These are phyloP conservation scores for Trichechus manatus DNA, from an alignment of 2,113 vertebrate species.

Conservation along the genomic window DNA sequence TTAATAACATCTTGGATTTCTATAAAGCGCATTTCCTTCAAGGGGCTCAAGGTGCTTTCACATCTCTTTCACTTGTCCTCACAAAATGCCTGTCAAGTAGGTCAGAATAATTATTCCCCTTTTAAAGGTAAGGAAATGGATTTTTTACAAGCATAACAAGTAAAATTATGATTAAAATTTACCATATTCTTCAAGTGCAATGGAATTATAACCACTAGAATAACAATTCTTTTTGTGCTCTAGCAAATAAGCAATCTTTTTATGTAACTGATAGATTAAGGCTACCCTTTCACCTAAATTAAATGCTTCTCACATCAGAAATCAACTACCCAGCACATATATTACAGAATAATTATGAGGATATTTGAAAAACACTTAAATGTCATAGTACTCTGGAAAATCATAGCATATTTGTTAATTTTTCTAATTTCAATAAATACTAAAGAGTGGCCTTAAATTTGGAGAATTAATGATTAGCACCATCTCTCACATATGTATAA, in stretches of 20 bases:
- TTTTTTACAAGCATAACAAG: not conserved
- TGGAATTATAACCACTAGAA: not conserved
- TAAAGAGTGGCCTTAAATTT: slow-evolving; percentile 24
- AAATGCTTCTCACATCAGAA: slow-evolving; percentile 52
- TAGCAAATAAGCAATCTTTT: slow-evolving; percentile 9
- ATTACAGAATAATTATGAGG: slow-evolving; percentile 8
- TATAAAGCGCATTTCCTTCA: not conserved
- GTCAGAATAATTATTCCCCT: not conserved
- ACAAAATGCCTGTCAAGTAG: not conserved
- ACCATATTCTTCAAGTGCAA: slow-evolving; percentile 46
- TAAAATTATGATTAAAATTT: slow-evolving; percentile 57
- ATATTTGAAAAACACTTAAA: slow-evolving; percentile 3
- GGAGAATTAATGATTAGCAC: not conserved
- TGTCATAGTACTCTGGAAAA: not conserved
- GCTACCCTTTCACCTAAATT: slow-evolving; percentile 36
- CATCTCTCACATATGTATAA: slow-evolving; percentile 16
- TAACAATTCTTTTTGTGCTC: slow-evolving; percentile 2
- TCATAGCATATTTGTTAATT: not conserved
- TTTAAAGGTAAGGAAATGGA: not conserved
- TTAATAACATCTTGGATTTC: not conserved
- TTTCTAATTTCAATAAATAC: slow-evolving; percentile 54
- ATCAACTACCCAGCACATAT: not conserved
- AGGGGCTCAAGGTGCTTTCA: not conserved
- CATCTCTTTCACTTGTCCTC: not conserved
- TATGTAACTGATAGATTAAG: slow-evolving; percentile 28